Conservation (phyloP, 2,888 invertebrate species). For the Polyploca ridens region DNA sequence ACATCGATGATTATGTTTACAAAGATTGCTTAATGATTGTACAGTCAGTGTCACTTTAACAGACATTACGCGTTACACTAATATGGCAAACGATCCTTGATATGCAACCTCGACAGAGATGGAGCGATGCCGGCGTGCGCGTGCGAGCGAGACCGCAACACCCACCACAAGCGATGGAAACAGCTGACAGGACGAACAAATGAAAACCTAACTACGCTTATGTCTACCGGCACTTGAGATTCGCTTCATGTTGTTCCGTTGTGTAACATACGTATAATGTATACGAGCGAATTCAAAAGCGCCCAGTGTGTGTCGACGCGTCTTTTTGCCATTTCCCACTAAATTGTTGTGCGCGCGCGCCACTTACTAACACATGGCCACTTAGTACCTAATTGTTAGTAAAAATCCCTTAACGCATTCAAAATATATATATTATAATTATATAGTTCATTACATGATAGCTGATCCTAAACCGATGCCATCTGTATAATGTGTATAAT, state of each 20-base stretch:
- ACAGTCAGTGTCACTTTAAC: conserved; percentile 54
- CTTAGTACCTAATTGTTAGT: conserved; percentile 81
- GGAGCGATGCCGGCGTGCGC: conserved; percentile 43
- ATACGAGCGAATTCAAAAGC: background rate
- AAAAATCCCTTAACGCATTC: conserved; percentile 83
- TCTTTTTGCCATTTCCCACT: conserved; percentile 53
- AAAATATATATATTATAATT: conserved; percentile 78
- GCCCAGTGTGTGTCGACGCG: conserved; percentile 38
- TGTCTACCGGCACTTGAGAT: conserved; percentile 15
- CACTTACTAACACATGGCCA: conserved; percentile 64
- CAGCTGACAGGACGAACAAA: conserved; percentile 41
- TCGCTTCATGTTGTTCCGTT: background rate
- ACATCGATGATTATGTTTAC: conserved; percentile 77
- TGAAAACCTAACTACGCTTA: conserved; percentile 59
- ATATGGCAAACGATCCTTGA: conserved; percentile 81
- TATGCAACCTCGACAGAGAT: conserved; percentile 58
- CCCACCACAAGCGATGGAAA: conserved; percentile 26
- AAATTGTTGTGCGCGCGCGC: conserved; percentile 30
- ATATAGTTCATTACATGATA: conserved; percentile 65
- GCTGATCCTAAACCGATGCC: conserved; percentile 72
- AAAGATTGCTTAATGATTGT: conserved; percentile 67
- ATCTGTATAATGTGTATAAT: conserved; percentile 77
- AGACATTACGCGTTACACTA: conserved; percentile 59
- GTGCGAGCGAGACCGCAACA: conserved; percentile 50
- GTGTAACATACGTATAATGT: background rate